Conservation (phyloP, 2,113 vertebrate species). For the Rana temporaria region DNA sequence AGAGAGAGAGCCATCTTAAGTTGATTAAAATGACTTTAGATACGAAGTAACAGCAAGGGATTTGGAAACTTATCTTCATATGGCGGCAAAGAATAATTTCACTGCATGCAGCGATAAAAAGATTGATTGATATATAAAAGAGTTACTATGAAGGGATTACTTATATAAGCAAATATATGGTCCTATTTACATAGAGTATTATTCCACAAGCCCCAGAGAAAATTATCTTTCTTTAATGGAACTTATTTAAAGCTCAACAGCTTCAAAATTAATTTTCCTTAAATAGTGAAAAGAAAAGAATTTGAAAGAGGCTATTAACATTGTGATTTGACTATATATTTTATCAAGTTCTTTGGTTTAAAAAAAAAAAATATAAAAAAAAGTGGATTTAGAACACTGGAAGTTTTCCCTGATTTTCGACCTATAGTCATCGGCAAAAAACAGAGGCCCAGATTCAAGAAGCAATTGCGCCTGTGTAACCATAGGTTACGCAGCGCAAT, state of each 20-base stretch:
- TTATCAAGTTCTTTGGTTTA: slow-evolving; percentile 18
- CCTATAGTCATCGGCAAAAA: too few relatives aligned
- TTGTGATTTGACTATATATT: slow-evolving; percentile 33
- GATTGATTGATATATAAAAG: slow-evolving; percentile 57
- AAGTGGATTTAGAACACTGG: background rate
- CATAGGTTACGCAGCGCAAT: too few relatives aligned
- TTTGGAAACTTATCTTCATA: slow-evolving; percentile 53
- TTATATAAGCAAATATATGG: slow-evolving; percentile 56
- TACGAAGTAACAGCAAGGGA: slow-evolving; percentile 57
- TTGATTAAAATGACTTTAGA: slow-evolving; percentile 57
- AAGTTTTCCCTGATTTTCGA: too few relatives aligned
- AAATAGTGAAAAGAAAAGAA: slow-evolving; percentile 49
- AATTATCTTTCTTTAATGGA: slow-evolving; percentile 56
- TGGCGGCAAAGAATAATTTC: slow-evolving; percentile 54
- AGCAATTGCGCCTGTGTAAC: too few relatives aligned
- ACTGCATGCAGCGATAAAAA: slow-evolving; percentile 51
- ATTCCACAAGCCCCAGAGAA: slow-evolving; percentile 42
- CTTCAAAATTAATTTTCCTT: slow-evolving; percentile 53
- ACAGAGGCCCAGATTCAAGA: too few relatives aligned
- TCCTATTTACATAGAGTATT: slow-evolving; percentile 56
- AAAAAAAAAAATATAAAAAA: background rate
- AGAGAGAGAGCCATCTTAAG: slow-evolving; percentile 49
- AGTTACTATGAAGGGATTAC: slow-evolving; percentile 52
- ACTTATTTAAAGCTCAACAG: slow-evolving; percentile 52
- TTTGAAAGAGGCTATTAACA: slow-evolving; percentile 42